Percentiles rank a stretch among this genome's conserved stretches.
Evolutionary conservation across 2,113 vertebrate species (phyloP).

Genomic region (Lichenostomus cassidix): DNA sequence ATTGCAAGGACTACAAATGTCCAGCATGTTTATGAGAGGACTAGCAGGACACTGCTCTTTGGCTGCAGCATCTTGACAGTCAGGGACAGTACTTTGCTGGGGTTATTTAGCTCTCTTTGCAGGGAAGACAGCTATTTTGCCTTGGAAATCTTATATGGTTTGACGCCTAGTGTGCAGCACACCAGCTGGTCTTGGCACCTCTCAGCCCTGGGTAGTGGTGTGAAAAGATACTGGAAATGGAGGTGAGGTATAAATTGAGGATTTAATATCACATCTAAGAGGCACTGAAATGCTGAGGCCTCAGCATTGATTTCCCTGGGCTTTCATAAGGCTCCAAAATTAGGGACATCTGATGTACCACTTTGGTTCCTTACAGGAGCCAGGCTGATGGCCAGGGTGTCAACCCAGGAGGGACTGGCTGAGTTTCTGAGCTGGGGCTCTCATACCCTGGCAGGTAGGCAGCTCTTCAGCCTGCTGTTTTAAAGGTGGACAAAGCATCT

Average conservation of each 20-base stretch:
- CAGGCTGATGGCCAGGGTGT: not conserved
- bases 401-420: accelerated
- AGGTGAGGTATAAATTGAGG: not conserved
- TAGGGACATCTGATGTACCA: accelerated
- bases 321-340: not conserved
- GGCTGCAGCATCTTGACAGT: not conserved
- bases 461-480: not conserved
- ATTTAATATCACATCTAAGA: not conserved
- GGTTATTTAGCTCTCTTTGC: not conserved
- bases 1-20: not conserved
- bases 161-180: not conserved
- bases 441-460: not conserved
- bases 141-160: not conserved
- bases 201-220: not conserved
- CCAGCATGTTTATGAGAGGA: accelerated
- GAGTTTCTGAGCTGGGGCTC: not conserved
- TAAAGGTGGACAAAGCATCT: not conserved
- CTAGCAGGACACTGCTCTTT: not conserved
- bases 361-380: not conserved
- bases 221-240: not conserved
- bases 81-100: not conserved
- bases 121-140: not conserved
- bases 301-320: not conserved
- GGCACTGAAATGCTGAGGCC: not conserved
- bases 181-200: not conserved